phyloP scores from a whole-genome alignment of 2,113 vertebrate species.

The Malurus cyaneus region DNA sequence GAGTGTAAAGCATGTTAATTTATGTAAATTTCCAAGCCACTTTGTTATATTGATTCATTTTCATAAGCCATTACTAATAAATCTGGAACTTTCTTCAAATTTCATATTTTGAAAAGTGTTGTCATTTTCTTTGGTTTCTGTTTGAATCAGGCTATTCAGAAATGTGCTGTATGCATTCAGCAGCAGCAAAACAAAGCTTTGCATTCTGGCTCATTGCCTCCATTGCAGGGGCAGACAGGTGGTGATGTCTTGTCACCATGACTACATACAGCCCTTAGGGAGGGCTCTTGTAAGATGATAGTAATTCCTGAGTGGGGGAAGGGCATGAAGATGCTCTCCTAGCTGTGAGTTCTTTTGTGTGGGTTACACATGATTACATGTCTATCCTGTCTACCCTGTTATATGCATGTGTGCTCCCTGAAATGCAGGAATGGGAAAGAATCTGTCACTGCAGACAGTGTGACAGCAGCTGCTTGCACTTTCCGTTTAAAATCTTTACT shows the following conservation, averaged over 20 bases:
- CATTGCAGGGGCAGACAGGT: constrained; percentile 60
- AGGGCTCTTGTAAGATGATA: constrained; percentile 48
- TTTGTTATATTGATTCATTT: not conserved
- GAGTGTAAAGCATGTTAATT: not conserved
- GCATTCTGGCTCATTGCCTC: constrained; percentile 39
- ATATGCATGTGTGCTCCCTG: not conserved
- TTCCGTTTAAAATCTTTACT: not conserved
- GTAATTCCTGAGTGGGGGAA: constrained; percentile 35
- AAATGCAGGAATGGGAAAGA: not conserved
- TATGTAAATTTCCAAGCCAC: not conserved
- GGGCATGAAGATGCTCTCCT: not conserved
- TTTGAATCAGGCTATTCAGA: not conserved
- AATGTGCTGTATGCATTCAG: not conserved
- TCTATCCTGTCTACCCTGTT: not conserved
- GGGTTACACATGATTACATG: not conserved
- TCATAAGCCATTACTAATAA: not conserved
- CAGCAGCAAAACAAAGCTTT: constrained; percentile 20
- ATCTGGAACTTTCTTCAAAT: not conserved
- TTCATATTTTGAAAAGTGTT: not conserved
- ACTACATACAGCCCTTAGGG: constrained; percentile 64
- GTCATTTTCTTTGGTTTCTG: not conserved
- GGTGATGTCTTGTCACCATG: constrained; percentile 74
- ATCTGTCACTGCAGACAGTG: not conserved
- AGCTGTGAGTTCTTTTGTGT: not conserved
- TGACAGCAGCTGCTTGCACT: not conserved